Base-by-base conservation (phyloP, 2,888 invertebrate genomes). In the Periphyllus acericola region DNA sequence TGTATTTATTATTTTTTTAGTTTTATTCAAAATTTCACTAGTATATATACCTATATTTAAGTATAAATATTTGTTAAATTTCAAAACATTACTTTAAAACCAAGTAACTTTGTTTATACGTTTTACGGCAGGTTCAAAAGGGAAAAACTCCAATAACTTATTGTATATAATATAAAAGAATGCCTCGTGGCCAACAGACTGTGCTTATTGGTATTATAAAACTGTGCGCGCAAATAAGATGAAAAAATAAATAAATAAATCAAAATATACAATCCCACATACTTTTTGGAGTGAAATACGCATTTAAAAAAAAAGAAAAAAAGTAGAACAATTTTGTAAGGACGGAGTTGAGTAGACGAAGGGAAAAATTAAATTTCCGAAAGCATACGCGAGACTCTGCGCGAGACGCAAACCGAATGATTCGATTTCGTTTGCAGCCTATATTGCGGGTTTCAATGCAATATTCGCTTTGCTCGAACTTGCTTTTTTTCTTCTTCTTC, bases 161-260 rank as follows among this genome's bases (percentile, higher is more conserved):
- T 85, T 52, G 80, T 87, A 60, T 87, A 60, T 87, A 87, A 79
- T 79, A 86, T 79, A 86, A 79, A 87, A 75, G 74, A 87, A 87
- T 87, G 87, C 87, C 87, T 87, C 74, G 87, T 87, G 81, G 87
- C 87, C 87, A 87, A 74, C 87, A 87, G 87, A 81, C 87, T 87
- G 87, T 87, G 87, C 87, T 87, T 87, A 87, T 87, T 87, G 87
- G 87, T 81, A 87, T 87, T 87, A 87, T 72, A 80, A 80, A 86
- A 86, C 78, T 60, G 79, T 75, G 40, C 8, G 66, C 76, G 68
- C 76, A 84, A 78, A 76, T 85, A 85, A 85, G 34, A 78, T 52
- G 78, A 68, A 71, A 76, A 75, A 60, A 87, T 74, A 74, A 81
- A 87, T 72, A 66, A 87, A 79, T 79, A 60, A 87, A 81, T 87